phyloP scores from a whole-genome alignment of 1,140 invertebrate species.

The Tribolium castaneum region DNA sequence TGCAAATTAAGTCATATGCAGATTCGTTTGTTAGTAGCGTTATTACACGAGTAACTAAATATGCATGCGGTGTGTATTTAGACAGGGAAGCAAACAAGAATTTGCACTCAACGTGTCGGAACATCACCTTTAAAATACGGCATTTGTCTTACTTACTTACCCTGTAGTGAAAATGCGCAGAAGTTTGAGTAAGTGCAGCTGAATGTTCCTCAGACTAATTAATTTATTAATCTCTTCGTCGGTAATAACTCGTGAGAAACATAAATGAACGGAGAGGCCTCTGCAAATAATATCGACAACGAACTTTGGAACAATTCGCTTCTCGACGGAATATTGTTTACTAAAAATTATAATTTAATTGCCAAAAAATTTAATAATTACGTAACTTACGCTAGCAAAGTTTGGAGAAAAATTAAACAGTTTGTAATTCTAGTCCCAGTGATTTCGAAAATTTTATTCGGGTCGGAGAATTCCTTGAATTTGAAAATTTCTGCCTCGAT shows the following conservation, averaged over 20 bases:
- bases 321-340: constrained; percentile 48
- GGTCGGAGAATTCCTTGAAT: constrained; percentile 42
- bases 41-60: not conserved
- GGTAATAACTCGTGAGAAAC: constrained; percentile 35
- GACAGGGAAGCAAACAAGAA: not conserved
- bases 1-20: not conserved
- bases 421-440: constrained; percentile 43
- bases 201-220: constrained; percentile 40
- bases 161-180: constrained; percentile 46
- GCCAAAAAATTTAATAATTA: no score
- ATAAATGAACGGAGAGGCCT: constrained; percentile 46
- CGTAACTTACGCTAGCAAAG: constrained; percentile 48
- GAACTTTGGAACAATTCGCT: constrained; percentile 49
- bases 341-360: constrained; percentile 36
- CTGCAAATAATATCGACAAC: constrained; percentile 47
- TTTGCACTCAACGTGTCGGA: not conserved
- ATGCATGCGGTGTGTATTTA: not conserved
- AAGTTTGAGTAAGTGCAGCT: constrained; percentile 41
- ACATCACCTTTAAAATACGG: not conserved
- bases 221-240: constrained; percentile 42
- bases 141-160: constrained; percentile 21
- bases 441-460: constrained; percentile 34
- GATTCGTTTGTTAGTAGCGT: no score
- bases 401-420: constrained; percentile 48
- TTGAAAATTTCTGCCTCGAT: constrained; percentile 34